Base-by-base conservation (phyloP, 2,113 vertebrate genomes). In the Hystrix cristata region DNA sequence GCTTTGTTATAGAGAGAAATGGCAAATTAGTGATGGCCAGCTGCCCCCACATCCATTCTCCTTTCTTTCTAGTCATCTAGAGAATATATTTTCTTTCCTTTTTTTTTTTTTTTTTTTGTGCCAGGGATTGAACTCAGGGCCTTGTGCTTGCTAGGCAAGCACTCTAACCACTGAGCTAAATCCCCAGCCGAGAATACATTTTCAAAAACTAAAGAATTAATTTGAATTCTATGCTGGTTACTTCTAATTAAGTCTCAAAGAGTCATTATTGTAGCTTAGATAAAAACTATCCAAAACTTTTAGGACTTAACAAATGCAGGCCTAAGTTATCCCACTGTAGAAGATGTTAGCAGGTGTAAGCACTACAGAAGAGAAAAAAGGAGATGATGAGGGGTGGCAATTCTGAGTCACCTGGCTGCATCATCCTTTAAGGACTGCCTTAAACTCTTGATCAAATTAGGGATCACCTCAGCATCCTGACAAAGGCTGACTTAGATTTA, bases 401-500 rank as follows among this genome's bases (percentile, higher is more conserved):
- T 38, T 60, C 74, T 10, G 15, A 19, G 72, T 18, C 15, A 11
- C 1, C 8, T 8, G 25, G 5, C 5, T 31, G 60, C 85, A 15
- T 2, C 13, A 29, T 18, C 34, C 25, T 5, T 38, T n/a, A 48
- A 11, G 29, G 2, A 55, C 19, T 27, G 21, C 38, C 74, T 79
- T 19, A 34, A 29, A 53, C 7, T 21, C 16, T 21, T 53, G 81
- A 11, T n/a, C 51, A 21, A 15, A 84, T 38, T 14, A 76, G 59
- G 38, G 46, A 6, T 48, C 5, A 4, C 74, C 23, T 69, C 31
- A 5, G 34, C 57, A 3, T 15, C n/a, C 67, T 27, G 27, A 16
- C n/a, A n/a, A 43, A 4, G 65, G 14, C 67, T 51, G 7, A 7
- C 5, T 2, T 5, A 25, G 19, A 19, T 3, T 3, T 25, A 9